A percentile compares a stretch with the other conserved stretches of the same genome.
These are phyloP conservation scores for Ramazzottius varieornatus DNA, from an alignment of 2,888 invertebrate genomes.

Conservation along the genomic window DNA sequence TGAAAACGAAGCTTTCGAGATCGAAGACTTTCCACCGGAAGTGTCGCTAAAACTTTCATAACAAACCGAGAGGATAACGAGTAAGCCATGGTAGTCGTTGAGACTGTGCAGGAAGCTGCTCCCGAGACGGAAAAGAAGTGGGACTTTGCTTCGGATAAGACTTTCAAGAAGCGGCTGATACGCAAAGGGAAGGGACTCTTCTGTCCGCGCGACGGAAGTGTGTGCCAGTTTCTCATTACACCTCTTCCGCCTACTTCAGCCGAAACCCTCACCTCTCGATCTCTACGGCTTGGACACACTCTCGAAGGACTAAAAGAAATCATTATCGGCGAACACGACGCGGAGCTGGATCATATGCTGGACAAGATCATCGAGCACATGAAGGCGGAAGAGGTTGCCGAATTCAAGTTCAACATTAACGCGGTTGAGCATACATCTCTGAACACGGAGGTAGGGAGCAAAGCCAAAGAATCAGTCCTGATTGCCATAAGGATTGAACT, in stretches of 20 bases:
- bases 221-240: not conserved
- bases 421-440: not conserved
- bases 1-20: not conserved
- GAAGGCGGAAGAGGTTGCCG: conserved; percentile 11
- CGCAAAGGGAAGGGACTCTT: not conserved
- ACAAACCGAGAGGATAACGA: not conserved
- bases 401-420: conserved; percentile 1
- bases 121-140: no score
- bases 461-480: not conserved
- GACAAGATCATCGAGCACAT: conserved; percentile 15
- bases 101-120: no score
- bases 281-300: not conserved
- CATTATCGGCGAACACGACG: conserved; percentile 13
- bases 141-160: not conserved
- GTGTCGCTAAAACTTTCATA: no score
- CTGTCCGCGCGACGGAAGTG: conserved; percentile 3
- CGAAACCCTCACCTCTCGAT: not conserved
- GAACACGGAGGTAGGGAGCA: not conserved
- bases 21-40: not conserved
- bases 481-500: conserved; percentile 7
- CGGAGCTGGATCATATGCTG: conserved; percentile 14
- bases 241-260: not conserved
- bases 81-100: no score
- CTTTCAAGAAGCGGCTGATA: not conserved
- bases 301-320: not conserved